These are phyloP conservation scores for Drosophila leontia DNA, from an alignment of 1,140 invertebrate species.

Conservation along the genomic window DNA sequence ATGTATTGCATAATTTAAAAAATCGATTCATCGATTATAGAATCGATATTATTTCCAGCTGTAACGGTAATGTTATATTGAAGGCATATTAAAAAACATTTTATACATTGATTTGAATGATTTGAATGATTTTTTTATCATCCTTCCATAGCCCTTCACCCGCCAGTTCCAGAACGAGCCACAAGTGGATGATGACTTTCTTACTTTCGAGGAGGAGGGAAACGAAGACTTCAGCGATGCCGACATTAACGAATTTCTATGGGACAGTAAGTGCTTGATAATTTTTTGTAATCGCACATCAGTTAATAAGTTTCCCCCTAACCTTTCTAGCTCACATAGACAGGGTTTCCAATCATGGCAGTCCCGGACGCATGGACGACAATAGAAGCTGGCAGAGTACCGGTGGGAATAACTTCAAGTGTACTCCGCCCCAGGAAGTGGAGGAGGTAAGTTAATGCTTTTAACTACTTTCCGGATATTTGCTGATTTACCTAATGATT, in stretches of 20 bases:
- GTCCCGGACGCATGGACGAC: slow-evolving; percentile 81
- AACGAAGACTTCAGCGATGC: slow-evolving; percentile 80
- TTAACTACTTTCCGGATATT: neutral
- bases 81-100: neutral
- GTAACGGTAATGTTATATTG: too few relatives aligned
- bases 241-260: slow-evolving; percentile 73
- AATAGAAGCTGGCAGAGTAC: slow-evolving; percentile 84
- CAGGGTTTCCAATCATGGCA: slow-evolving; percentile 78
- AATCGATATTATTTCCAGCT: too few relatives aligned
- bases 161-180: slow-evolving; percentile 90
- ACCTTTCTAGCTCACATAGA: slow-evolving; percentile 58
- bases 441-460: slow-evolving; percentile 66
- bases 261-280: slow-evolving; percentile 66
- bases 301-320: neutral
- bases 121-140: neutral
- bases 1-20: too few relatives aligned
- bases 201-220: slow-evolving; percentile 79
- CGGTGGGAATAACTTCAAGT: slow-evolving; percentile 83
- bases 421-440: slow-evolving; percentile 75
- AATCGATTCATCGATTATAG: too few relatives aligned
- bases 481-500: neutral
- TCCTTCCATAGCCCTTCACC: slow-evolving; percentile 90
- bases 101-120: neutral
- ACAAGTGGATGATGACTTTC: slow-evolving; percentile 86
- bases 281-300: neutral